phyloP scores from a whole-genome alignment of 2,888 invertebrate species.

The Rotaria magnacalcarata region DNA sequence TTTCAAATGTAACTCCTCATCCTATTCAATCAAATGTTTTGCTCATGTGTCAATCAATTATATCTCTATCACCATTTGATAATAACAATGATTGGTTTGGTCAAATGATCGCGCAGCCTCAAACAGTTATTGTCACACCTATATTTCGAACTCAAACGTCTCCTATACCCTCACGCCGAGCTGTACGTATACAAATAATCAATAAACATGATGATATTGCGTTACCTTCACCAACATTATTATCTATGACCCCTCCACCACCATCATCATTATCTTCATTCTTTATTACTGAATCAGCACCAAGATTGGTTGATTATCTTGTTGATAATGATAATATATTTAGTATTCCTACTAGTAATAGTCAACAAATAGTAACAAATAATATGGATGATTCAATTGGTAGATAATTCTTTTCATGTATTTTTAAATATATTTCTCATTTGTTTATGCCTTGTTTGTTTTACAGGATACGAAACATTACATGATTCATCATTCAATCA shows the following conservation, averaged over 20 bases:
- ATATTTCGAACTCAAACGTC: not conserved
- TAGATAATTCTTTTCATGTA: not conserved
- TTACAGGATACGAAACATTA: not conserved
- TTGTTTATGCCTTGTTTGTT: too few relatives aligned
- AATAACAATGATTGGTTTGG: not conserved
- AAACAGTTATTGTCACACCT: not conserved
- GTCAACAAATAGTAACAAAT: not conserved
- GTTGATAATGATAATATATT: not conserved
- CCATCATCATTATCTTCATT: not conserved
- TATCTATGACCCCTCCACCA: not conserved
- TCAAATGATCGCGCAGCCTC: not conserved
- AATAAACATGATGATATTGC: slow-evolving; percentile 19
- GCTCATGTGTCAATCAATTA: not conserved
- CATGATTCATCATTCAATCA: not conserved
- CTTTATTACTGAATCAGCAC: not conserved
- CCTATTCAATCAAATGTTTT: not conserved
- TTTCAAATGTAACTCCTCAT: not conserved
- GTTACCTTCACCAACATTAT: not conserved
- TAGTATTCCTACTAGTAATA: not conserved
- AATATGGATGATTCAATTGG: not conserved
- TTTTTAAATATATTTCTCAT: not conserved
- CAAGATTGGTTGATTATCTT: not conserved
- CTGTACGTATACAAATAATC: slow-evolving; percentile 7
- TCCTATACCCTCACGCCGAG: not conserved
- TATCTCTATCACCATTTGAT: not conserved